These are phyloP conservation scores for Drosophila colorata DNA, from an alignment of 2,888 invertebrate species.

Conservation along the genomic window DNA sequence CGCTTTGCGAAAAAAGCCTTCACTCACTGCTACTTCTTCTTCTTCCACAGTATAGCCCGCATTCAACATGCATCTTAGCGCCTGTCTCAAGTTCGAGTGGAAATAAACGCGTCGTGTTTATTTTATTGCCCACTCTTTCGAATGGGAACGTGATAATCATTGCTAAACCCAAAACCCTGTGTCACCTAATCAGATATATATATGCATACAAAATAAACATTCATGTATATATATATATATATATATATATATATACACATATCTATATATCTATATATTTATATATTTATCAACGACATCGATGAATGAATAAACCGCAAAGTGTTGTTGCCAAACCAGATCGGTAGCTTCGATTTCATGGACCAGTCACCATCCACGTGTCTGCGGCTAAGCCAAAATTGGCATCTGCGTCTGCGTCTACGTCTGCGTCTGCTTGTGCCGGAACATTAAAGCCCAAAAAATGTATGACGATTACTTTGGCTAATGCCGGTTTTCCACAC, in stretches of 20 bases:
- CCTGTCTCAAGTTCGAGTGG: conserved; percentile 72
- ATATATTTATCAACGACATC: conserved; percentile 32
- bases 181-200: conserved; percentile 23
- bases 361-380: conserved; percentile 62
- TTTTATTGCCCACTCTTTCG: conserved; percentile 53
- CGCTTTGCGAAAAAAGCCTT: conserved; percentile 57
- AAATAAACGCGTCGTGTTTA: conserved; percentile 52
- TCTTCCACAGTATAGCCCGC: conserved; percentile 29
- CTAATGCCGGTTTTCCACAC: conserved; percentile 57
- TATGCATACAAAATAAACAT: background rate
- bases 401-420: conserved; percentile 26
- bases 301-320: conserved; percentile 66
- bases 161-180: conserved; percentile 49
- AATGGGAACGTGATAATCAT: conserved; percentile 70
- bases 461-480: conserved; percentile 70
- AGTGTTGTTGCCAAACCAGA: conserved; percentile 54
- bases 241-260: background rate
- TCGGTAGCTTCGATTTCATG: conserved; percentile 40
- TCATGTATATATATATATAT: background rate
- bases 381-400: conserved; percentile 27
- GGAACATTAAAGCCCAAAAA: conserved; percentile 74
- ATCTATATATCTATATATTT: background rate
- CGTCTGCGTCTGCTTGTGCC: conserved; percentile 54
- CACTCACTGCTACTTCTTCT: conserved; percentile 46
- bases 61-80: conserved; percentile 70